Conservation (phyloP, 2,888 invertebrate species). For the Zaprionus obscuricornis region DNA sequence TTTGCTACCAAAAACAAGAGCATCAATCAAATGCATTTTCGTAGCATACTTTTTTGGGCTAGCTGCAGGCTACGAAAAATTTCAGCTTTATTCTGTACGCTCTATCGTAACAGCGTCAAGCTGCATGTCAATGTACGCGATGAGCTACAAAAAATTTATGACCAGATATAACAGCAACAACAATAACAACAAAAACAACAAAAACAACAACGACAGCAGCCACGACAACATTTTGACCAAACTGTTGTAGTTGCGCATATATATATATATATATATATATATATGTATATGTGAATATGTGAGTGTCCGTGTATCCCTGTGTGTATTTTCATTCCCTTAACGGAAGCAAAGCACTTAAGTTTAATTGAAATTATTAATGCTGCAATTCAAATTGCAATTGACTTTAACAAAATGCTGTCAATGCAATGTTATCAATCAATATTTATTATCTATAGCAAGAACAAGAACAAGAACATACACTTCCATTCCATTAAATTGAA, state of each 20-base stretch:
- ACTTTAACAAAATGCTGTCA: constrained; percentile 21
- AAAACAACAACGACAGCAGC: not conserved
- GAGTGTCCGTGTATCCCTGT: not conserved
- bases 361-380: constrained; percentile 52
- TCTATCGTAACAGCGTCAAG: constrained; percentile 47
- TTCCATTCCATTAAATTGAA: too few species aligned
- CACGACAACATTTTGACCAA: constrained; percentile 36
- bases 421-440: constrained; percentile 1
- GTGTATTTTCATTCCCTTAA: not conserved
- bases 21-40: constrained; percentile 65
- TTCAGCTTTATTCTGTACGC: constrained; percentile 21
- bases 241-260: constrained; percentile 33
- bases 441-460: constrained; percentile 11
- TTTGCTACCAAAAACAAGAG: constrained; percentile 54
- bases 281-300: not conserved
- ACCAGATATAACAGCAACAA: constrained; percentile 27
- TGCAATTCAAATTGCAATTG: constrained; percentile 37
- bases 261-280: not conserved
- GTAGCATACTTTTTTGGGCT: constrained; percentile 38
- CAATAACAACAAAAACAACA: constrained; percentile 10
- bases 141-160: constrained; percentile 54
- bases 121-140: constrained; percentile 57
- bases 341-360: constrained; percentile 40
- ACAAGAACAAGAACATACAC: too few species aligned
- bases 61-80: too few species aligned